Percentiles rank a stretch among this genome's conserved stretches.
phyloP scores from a whole-genome alignment of 2,888 invertebrate genomes.

The Balanococcus diminutus region DNA sequence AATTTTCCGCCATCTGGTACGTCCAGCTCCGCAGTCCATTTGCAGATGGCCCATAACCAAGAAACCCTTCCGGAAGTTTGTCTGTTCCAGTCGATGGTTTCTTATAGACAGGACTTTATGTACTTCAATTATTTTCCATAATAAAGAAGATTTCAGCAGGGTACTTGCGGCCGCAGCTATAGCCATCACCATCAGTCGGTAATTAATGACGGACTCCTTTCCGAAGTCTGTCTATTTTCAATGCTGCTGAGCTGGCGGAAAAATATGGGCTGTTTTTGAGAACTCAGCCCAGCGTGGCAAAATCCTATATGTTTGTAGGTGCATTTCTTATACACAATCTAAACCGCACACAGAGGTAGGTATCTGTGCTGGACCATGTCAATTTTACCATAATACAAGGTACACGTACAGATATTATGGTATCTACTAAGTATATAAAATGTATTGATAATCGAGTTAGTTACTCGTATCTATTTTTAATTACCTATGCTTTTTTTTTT shows the following conservation, averaged over 20 bases:
- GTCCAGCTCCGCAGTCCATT: neutral
- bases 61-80: conserved; percentile 51
- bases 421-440: too few relatives aligned
- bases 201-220: conserved; percentile 12
- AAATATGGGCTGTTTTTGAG: neutral
- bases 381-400: too few relatives aligned
- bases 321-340: neutral
- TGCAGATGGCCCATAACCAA: conserved; percentile 31
- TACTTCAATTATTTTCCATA: conserved; percentile 30
- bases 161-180: neutral
- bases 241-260: neutral
- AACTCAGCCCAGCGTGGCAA: too few relatives aligned
- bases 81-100: conserved; percentile 47
- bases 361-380: neutral
- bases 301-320: too few relatives aligned
- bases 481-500: neutral
- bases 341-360: neutral
- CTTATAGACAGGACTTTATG: conserved; percentile 8
- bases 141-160: neutral
- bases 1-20: conserved; percentile 47
- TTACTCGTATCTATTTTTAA: neutral
- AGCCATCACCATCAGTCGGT: neutral
- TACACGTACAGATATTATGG: too few relatives aligned
- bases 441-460: neutral
- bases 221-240: neutral